Percentiles rank a stretch among this genome's conserved stretches.
Evolutionary conservation across 2,797 vertebrate species (phyloP).

Genomic region (Acanthurus tractus): DNA sequence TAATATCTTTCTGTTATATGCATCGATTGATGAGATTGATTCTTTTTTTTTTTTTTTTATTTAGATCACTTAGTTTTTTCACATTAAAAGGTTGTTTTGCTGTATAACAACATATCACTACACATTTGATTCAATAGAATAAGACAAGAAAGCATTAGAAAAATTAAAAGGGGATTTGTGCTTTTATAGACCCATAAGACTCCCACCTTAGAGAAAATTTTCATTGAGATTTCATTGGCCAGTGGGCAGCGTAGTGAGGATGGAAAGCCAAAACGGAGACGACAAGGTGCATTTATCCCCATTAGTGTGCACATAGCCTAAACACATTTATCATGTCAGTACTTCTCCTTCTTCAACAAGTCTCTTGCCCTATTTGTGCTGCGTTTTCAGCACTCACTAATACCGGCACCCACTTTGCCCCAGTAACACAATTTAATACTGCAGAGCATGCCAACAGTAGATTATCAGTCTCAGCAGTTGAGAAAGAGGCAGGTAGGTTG

Average conservation of each 20-base stretch:
- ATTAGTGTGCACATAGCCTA: background rate
- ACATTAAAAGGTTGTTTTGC: background rate
- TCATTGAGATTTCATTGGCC: conserved; percentile 20
- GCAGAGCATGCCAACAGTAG: conserved; percentile 55
- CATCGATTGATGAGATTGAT: background rate
- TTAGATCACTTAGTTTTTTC: background rate
- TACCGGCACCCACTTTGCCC: conserved; percentile 67
- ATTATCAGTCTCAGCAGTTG: conserved; percentile 63
- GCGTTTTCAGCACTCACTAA: conserved; percentile 54
- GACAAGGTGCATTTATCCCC: conserved; percentile 17
- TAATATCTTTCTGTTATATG: background rate
- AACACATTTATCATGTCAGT: conserved; percentile 24
- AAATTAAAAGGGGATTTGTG: background rate
- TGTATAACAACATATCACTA: background rate
- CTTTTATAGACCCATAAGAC: background rate
- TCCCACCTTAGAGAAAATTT: conserved; percentile 1
- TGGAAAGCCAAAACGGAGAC: background rate
- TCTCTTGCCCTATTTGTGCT: conserved; percentile 22
- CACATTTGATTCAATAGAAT: background rate
- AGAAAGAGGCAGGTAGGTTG: conserved; percentile 47
- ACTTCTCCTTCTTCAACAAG: conserved; percentile 12
- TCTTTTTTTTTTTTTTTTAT: background rate
- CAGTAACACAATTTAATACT: conserved; percentile 75
- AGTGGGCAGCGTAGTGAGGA: background rate
- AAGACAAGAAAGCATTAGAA: background rate